A percentile compares a stretch with the other conserved stretches of the same genome.
phyloP scores from a whole-genome alignment of 64 coral and sea anemone species.

The Anthopleura sola region DNA sequence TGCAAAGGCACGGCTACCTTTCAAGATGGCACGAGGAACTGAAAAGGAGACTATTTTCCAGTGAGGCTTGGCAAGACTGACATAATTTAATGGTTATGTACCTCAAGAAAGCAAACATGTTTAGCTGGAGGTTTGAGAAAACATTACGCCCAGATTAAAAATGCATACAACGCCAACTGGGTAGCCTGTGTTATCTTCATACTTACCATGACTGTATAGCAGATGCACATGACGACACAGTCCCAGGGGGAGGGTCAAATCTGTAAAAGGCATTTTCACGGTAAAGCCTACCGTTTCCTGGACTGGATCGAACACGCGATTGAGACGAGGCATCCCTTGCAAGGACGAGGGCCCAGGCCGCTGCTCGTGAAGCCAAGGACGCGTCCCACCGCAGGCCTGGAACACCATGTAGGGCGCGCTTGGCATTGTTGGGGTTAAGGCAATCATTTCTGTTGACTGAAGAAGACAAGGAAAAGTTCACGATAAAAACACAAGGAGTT shows the following conservation, averaged over 20 bases:
- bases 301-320: neutral
- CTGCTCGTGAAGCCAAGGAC: neutral
- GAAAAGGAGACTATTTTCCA: no score
- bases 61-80: no score
- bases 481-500: no score
- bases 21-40: no score
- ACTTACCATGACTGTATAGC: constrained; percentile 31
- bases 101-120: no score
- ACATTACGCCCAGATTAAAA: no score
- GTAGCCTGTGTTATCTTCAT: no score
- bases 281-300: neutral
- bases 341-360: constrained; percentile 13
- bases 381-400: neutral
- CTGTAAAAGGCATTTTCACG: constrained; percentile 5
- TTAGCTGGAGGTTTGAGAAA: no score
- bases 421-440: constrained; percentile 43
- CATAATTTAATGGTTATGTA: no score
- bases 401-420: constrained; percentile 28
- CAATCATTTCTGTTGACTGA: constrained; percentile 19
- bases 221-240: neutral
- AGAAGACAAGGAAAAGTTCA: neutral
- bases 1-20: no score
- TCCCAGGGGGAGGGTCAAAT: neutral
- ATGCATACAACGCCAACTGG: no score
- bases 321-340: neutral